Evolutionary conservation across 2,888 invertebrate species (phyloP).

Genomic region (Dasypolia templi): DNA sequence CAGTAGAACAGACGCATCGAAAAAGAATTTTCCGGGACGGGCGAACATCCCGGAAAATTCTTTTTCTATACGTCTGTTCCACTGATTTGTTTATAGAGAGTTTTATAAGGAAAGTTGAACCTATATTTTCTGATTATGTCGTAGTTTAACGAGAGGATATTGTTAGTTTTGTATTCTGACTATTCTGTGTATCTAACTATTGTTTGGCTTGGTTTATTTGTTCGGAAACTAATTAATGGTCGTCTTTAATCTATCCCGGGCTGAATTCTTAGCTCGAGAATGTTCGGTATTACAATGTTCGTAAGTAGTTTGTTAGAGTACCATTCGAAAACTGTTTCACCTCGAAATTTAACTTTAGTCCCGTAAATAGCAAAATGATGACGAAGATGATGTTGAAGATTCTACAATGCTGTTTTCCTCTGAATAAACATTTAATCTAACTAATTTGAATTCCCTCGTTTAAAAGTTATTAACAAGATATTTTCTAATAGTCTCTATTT

Average conservation of each 20-base stretch:
- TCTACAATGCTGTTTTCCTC: too few relatives aligned
- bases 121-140: constrained; percentile 17
- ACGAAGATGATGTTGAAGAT: background rate
- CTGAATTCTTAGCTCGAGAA: constrained; percentile 19
- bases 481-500: constrained; percentile 3
- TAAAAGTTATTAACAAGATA: background rate
- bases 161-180: constrained; percentile 2
- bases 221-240: constrained; percentile 20
- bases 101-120: constrained; percentile 32
- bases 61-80: constrained; percentile 27
- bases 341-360: constrained; percentile 1
- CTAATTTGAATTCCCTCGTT: background rate
- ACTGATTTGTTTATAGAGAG: constrained; percentile 40
- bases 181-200: background rate
- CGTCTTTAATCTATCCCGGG: constrained; percentile 21
- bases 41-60: constrained; percentile 36
- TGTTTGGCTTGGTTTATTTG: constrained; percentile 17
- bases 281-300: constrained; percentile 33
- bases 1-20: too few relatives aligned
- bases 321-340: constrained; percentile 15
- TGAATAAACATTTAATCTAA: background rate
- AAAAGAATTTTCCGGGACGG: too few relatives aligned
- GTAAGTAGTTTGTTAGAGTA: constrained; percentile 18
- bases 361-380: background rate
- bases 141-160: constrained; percentile 8